Evolutionary conservation across 92 coral and sea anemone genomes (phyloP).

Genomic region (Galaxea fascicularis): DNA sequence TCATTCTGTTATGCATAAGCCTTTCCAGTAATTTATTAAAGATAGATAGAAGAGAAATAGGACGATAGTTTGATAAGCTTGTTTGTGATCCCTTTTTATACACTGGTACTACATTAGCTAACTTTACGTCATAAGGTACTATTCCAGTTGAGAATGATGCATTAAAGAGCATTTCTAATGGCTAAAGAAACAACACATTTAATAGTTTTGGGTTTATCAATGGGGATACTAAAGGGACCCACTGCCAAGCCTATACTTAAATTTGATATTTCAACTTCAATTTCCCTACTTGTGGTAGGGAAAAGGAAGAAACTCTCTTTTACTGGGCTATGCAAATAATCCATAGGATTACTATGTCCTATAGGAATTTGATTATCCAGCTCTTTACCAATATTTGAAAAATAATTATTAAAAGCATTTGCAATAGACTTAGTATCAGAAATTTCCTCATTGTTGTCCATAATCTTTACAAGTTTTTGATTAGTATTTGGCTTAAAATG

Average conservation of each 20-base stretch:
- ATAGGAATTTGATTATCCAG: constrained; percentile 8
- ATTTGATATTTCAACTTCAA: too few relatives aligned
- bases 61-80: too few relatives aligned
- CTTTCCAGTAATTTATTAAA: too few relatives aligned
- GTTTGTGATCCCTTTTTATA: too few relatives aligned
- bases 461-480: constrained; percentile 15
- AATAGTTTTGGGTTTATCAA: constrained; percentile 1
- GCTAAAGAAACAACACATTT: not conserved
- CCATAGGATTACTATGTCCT: not conserved
- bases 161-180: not conserved
- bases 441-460: constrained; percentile 15
- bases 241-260: too few relatives aligned
- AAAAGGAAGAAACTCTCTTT: not conserved
- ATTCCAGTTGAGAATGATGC: too few relatives aligned
- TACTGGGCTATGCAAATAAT: not conserved
- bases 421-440: too few relatives aligned
- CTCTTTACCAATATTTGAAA: constrained; percentile 20
- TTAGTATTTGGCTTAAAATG: constrained; percentile 14
- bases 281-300: not conserved
- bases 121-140: too few relatives aligned
- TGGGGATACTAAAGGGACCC: too few relatives aligned
- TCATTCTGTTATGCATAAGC: too few relatives aligned
- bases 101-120: too few relatives aligned
- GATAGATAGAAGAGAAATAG: too few relatives aligned
- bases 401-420: constrained; percentile 44